Conservation (phyloP, 64 coral and sea anemone genomes). For the Exaiptasia diaphana region DNA sequence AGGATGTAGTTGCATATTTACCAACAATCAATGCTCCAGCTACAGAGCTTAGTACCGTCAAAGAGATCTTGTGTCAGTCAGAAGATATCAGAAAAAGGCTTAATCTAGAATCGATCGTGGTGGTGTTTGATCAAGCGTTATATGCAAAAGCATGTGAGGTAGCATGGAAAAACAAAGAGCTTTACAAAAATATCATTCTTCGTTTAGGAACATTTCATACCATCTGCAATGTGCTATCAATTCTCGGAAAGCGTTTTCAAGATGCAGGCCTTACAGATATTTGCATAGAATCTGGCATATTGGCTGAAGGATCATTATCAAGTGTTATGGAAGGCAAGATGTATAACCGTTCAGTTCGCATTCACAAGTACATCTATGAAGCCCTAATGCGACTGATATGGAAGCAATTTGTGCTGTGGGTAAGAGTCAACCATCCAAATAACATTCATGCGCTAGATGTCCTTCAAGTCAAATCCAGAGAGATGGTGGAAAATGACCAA, state of each 20-base stretch:
- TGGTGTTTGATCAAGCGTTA: conserved; percentile 38
- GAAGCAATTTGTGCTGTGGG: conserved; percentile 28
- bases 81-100: conserved; percentile 29
- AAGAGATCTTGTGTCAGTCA: conserved; percentile 19
- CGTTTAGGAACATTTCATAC: conserved; percentile 28
- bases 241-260: conserved; percentile 32
- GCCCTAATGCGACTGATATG: conserved; percentile 20
- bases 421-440: conserved; percentile 24
- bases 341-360: conserved; percentile 9
- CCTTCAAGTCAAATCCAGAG: not conserved
- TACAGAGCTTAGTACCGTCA: conserved; percentile 41
- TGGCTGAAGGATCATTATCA: conserved; percentile 11
- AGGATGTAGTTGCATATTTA: conserved; percentile 22
- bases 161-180: not conserved
- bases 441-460: not conserved
- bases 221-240: conserved; percentile 7
- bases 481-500: not conserved
- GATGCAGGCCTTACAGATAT: conserved; percentile 36
- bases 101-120: not conserved
- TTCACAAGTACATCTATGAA: conserved; percentile 25
- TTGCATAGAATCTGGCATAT: conserved; percentile 26
- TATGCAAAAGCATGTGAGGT: conserved; percentile 40
- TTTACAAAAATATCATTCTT: not conserved
- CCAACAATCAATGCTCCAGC: conserved; percentile 58
- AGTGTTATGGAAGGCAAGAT: conserved; percentile 8